phyloP scores from a whole-genome alignment of 1,140 invertebrate species.

The Drosophila varians region DNA sequence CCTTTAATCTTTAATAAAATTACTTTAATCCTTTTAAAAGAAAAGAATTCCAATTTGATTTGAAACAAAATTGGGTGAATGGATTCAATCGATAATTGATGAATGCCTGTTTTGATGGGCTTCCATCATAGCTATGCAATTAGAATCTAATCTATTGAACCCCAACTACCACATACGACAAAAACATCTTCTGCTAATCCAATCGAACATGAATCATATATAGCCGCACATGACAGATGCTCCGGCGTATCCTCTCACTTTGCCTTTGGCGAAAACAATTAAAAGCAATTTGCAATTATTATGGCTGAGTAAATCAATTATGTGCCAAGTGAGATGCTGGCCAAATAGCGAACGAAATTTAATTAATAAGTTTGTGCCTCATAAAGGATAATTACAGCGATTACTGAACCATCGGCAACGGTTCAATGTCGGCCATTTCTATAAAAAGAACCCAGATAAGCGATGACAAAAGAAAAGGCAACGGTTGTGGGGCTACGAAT shows the following conservation, averaged over 20 bases:
- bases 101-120: too few species aligned
- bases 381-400: constrained; percentile 63
- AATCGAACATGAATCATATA: constrained; percentile 19
- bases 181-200: constrained; percentile 29
- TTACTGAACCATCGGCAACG: constrained; percentile 40
- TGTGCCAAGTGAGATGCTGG: constrained; percentile 37
- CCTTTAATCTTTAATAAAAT: too few species aligned
- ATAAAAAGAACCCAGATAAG: constrained; percentile 44
- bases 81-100: too few species aligned
- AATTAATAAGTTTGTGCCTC: constrained; percentile 67
- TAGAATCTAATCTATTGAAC: not conserved
- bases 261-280: constrained; percentile 63
- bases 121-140: constrained; percentile 1
- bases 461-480: too few species aligned
- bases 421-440: constrained; percentile 1
- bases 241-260: not conserved
- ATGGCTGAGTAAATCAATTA: constrained; percentile 72
- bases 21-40: too few species aligned
- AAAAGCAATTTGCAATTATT: constrained; percentile 76
- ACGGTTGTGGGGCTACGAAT: too few species aligned
- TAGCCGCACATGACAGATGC: constrained; percentile 8
- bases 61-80: too few species aligned
- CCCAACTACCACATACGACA: not conserved
- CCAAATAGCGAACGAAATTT: constrained; percentile 54
- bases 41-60: too few species aligned